Base-by-base conservation (phyloP, 2,888 invertebrate genomes). In the Latrodectus hesperus region DNA sequence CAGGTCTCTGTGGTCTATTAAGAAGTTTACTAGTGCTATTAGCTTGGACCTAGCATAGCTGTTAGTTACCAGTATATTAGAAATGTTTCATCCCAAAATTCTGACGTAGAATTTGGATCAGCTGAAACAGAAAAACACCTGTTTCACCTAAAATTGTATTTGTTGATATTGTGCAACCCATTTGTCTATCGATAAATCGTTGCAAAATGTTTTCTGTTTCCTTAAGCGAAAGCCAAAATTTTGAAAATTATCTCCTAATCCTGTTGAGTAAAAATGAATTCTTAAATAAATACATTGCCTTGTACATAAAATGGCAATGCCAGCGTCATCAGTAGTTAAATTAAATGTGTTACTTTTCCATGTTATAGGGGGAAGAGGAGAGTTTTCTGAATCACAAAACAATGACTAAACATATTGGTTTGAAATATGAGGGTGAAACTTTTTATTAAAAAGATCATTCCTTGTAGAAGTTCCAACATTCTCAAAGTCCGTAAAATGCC, bases 281-380 rank as follows among this genome's bases (percentile, higher is more conserved):
- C 12, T 49, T 16, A 71, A 9, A 16, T 10, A 16, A 26, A 51
- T 12, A 9, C 12, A 38, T 16, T 51, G 14, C 14, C 49, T 71
- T 1, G 49, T 3, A 38, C 51, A 71, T 49, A 71, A 71, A 49
- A 51, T 51, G n/a, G 49, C 51, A 3, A 51, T 71, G 4, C 71
- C 52, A 14, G 71, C 9, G 16, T 71, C n/a, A 49, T 71, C 51
- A 16, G n/a, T 52, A 6, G n/a, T n/a, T 71, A 51, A 38, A n/a
- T 14, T 71, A 71, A 49, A 71, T 71, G 38, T 4, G 14, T 52
- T 71, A 49, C 71, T 71, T 49, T 71, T 71, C n/a, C 71, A 52
- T n/a, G n/a, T 3, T 49, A n/a, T 71, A 1, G 49, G 51, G 5
- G 71, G 16, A 49, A 49, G 38, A 9, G 71, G 52, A 0, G 51